Percentiles rank a stretch among this genome's conserved stretches.
Conservation (phyloP, 1,140 invertebrate species). For the Cydia amplana region DNA sequence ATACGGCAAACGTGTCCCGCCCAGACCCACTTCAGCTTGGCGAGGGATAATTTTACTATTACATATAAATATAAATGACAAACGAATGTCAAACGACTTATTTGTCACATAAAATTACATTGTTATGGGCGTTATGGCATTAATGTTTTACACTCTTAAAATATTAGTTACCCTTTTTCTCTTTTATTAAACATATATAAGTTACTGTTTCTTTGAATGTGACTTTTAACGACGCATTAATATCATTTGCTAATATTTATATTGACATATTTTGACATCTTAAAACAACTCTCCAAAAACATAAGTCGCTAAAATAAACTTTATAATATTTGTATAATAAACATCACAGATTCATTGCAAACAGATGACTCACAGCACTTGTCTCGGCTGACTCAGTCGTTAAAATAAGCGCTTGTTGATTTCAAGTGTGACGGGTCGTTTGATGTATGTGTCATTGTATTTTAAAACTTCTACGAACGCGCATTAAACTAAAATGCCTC, state of each 20-base stretch:
- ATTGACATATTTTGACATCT: not conserved
- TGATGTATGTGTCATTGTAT: slow-evolving; percentile 6
- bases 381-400: not conserved
- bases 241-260: not conserved
- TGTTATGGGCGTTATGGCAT: too few species aligned
- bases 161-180: not conserved
- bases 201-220: not conserved
- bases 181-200: not conserved
- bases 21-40: too few species aligned
- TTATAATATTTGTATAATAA: slow-evolving; percentile 5
- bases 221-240: not conserved
- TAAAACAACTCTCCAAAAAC: not conserved
- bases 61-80: too few species aligned
- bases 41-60: too few species aligned
- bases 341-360: not conserved
- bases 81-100: not conserved
- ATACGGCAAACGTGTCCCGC: too few species aligned
- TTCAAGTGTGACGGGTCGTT: not conserved
- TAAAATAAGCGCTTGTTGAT: slow-evolving; percentile 13
- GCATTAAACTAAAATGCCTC: not conserved
- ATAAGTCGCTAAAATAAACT: not conserved
- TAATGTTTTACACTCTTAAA: not conserved
- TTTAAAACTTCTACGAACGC: slow-evolving; percentile 3
- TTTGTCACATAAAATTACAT: not conserved
- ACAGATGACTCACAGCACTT: slow-evolving; percentile 10